phyloP scores from a whole-genome alignment of 2,888 invertebrate genomes.

The Lottia scabra region DNA sequence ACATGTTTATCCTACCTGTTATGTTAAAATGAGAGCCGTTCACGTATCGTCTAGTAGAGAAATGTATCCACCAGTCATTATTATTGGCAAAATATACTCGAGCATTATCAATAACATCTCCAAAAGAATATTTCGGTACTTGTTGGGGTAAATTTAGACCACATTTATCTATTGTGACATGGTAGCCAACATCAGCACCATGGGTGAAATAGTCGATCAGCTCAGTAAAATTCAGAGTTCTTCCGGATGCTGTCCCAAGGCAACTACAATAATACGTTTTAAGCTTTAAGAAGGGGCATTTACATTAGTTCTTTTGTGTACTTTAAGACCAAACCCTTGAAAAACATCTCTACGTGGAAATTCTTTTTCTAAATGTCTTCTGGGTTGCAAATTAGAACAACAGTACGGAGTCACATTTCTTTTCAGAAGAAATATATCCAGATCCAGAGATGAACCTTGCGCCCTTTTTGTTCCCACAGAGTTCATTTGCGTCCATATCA shows the following conservation, averaged over 20 bases:
- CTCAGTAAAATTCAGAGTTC: neutral
- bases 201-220: neutral
- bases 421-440: too few relatives aligned
- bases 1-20: neutral
- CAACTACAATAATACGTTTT: neutral
- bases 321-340: too few relatives aligned
- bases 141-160: neutral
- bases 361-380: too few relatives aligned
- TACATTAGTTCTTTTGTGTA: too few relatives aligned
- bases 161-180: neutral
- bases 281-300: too few relatives aligned
- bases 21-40: neutral
- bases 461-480: too few relatives aligned
- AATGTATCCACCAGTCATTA: constrained; percentile 1
- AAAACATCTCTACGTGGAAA: too few relatives aligned
- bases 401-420: too few relatives aligned
- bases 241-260: neutral
- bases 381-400: too few relatives aligned
- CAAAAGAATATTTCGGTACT: neutral
- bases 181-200: neutral
- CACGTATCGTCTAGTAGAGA: neutral
- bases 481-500: too few relatives aligned
- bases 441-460: too few relatives aligned
- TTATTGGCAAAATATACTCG: neutral
- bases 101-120: neutral